Evolutionary conservation across 1,140 invertebrate species (phyloP), one percentile per base, ranked within the genome.

Genomic region (Penaeus japonicus): DNA sequence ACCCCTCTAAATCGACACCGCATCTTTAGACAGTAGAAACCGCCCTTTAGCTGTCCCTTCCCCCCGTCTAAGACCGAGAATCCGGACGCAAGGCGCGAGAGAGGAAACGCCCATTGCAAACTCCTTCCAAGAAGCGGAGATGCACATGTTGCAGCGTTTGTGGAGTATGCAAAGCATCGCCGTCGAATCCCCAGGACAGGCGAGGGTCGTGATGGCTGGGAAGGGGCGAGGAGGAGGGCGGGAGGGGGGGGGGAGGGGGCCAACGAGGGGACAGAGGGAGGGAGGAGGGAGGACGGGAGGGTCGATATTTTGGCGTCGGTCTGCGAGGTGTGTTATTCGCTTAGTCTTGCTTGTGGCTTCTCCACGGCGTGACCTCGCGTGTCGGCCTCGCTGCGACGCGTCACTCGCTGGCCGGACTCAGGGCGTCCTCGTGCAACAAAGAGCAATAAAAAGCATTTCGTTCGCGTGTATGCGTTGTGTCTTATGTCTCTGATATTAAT

Each of bases 251-350:
- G 22, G 30, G 3, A 24, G 17, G 4, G 62, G 59, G 70, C 30
- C 32, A 24, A n/a, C 22, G n/a, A 32, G 62, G 35, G n/a, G 20
- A 77, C 39, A 77, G 32, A 10, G 70, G 81, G 22, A 35, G 27
- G 32, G 81, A 47, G 55, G 85, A 35, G 53, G 54, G 75, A 78
- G 57, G 55, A 35, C 10, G 47, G 7, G 24, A 87, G 75, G 85
- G 85, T 87, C 85, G 85, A 87, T 87, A 87, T 87, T 80, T 80
- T 62, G 77, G 85, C 85, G 85, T 86, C 53, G 84, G 84, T 86
- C 65, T 20, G 77, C 84, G 84, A 86, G 84, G 75, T 86, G 84
- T 86, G 73, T 62, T 39, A 65, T 55, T n/a, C 83, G 62, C 77
- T 87, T 87, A 87, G 85, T 87, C 35, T 32, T 65, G 85, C 85